A percentile compares a stretch with the other conserved stretches of the same genome.
These are phyloP conservation scores for Drosophila nigromelanica DNA, from an alignment of 1,140 invertebrate species.

Conservation along the genomic window DNA sequence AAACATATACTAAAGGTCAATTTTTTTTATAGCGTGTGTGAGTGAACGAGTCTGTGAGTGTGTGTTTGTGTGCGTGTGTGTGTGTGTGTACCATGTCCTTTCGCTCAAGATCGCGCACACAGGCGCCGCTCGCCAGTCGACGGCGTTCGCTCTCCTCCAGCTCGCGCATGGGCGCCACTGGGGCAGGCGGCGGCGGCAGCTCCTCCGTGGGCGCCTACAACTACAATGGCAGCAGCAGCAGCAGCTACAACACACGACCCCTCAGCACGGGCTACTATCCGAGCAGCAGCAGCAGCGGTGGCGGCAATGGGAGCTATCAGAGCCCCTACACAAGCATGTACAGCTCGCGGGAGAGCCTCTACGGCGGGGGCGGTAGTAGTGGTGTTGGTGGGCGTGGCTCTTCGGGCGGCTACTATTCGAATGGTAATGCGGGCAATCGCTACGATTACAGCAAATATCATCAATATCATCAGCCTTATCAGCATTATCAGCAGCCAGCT, in stretches of 20 bases:
- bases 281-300: constrained; percentile 54
- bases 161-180: constrained; percentile 55
- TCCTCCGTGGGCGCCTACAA: constrained; percentile 50
- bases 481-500: constrained; percentile 40
- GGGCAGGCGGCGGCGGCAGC: not conserved
- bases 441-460: constrained; percentile 72
- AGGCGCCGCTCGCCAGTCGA: constrained; percentile 68
- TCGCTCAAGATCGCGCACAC: constrained; percentile 80
- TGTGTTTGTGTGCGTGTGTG: not conserved
- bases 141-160: constrained; percentile 79
- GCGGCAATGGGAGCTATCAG: constrained; percentile 59
- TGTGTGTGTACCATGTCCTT: constrained; percentile 72
- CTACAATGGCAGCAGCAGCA: constrained; percentile 67
- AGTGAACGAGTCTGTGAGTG: not conserved
- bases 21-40: constrained; percentile 18
- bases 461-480: constrained; percentile 47
- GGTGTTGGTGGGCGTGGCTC: constrained; percentile 20
- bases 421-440: constrained; percentile 72
- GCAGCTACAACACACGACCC: constrained; percentile 59
- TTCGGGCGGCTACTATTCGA: constrained; percentile 52
- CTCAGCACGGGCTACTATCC: constrained; percentile 74
- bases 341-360: constrained; percentile 78
- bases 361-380: constrained; percentile 52
- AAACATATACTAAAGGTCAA: constrained; percentile 29
- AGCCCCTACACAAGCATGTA: constrained; percentile 80